phyloP scores from a whole-genome alignment of 2,113 vertebrate genomes.

The Dascyllus trimaculatus region DNA sequence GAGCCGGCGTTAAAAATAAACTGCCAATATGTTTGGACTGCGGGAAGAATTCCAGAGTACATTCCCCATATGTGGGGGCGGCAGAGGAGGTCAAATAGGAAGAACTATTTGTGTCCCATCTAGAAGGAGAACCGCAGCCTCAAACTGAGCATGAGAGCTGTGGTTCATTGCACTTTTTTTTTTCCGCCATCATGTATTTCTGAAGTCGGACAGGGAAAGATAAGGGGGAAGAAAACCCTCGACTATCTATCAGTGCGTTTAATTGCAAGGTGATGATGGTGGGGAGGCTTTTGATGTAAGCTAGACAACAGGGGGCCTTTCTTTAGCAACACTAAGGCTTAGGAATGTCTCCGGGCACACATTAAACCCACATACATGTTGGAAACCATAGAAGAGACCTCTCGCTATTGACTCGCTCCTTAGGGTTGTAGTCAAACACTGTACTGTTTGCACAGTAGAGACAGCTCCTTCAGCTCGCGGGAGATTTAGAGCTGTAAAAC shows the following conservation, averaged over 20 bases:
- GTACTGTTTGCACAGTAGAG: slow-evolving; percentile 57
- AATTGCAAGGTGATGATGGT: slow-evolving; percentile 76
- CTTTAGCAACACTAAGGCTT: slow-evolving; percentile 42
- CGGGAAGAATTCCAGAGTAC: slow-evolving; percentile 79
- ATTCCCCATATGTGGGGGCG: slow-evolving; percentile 73
- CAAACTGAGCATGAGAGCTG: slow-evolving; percentile 1
- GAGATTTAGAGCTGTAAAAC: slow-evolving; percentile 54
- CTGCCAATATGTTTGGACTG: slow-evolving; percentile 78
- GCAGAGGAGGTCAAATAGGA: slow-evolving; percentile 62
- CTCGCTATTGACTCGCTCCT: slow-evolving; percentile 27
- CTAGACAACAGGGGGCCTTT: slow-evolving; percentile 71
- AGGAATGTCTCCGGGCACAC: slow-evolving; percentile 58
- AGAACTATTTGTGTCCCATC: slow-evolving; percentile 74
- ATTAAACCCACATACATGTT: slow-evolving; percentile 44
- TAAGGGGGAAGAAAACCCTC: background rate
- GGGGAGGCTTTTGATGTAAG: slow-evolving; percentile 54
- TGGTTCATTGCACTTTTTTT: slow-evolving; percentile 2
- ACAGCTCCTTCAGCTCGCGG: background rate
- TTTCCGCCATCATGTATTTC: background rate
- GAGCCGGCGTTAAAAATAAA: slow-evolving; percentile 80
- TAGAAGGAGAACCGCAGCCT: slow-evolving; percentile 48
- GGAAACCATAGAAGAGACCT: slow-evolving; percentile 34
- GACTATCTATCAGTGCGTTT: slow-evolving; percentile 56
- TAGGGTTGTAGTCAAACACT: slow-evolving; percentile 52
- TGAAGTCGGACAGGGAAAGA: background rate